phyloP scores from a whole-genome alignment of 1,140 invertebrate genomes.

The Leptopilina clavipes region DNA sequence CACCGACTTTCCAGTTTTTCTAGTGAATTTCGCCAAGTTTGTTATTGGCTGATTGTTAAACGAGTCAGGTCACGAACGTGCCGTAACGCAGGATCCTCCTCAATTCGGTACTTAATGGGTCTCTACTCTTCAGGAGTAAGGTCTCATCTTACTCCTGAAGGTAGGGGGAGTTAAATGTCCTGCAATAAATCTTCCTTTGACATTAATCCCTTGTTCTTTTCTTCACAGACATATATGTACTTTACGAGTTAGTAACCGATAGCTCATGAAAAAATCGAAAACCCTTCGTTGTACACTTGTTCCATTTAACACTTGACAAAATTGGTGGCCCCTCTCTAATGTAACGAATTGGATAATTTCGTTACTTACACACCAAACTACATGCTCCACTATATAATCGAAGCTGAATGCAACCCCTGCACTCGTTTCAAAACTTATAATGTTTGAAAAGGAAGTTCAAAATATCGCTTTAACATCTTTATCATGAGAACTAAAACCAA shows the following conservation, averaged over 20 bases:
- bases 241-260: background rate
- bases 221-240: background rate
- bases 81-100: background rate
- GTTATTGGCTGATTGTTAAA: background rate
- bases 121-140: background rate
- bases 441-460: background rate
- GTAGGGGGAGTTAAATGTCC: background rate
- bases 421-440: background rate
- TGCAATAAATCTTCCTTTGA: conserved; percentile 12
- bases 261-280: background rate
- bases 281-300: background rate
- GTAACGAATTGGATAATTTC: conserved; percentile 8
- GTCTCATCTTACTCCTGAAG: too few relatives aligned
- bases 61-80: conserved; percentile 9
- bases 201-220: background rate
- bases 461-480: background rate
- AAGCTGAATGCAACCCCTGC: background rate
- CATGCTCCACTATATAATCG: background rate
- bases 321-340: background rate
- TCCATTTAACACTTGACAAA: background rate
- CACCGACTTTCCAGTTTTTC: background rate
- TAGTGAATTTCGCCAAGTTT: background rate
- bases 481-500: background rate
- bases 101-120: background rate
- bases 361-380: background rate